These are phyloP conservation scores for Papilio demoleus DNA, from an alignment of 2,888 invertebrate species.

Conservation along the genomic window DNA sequence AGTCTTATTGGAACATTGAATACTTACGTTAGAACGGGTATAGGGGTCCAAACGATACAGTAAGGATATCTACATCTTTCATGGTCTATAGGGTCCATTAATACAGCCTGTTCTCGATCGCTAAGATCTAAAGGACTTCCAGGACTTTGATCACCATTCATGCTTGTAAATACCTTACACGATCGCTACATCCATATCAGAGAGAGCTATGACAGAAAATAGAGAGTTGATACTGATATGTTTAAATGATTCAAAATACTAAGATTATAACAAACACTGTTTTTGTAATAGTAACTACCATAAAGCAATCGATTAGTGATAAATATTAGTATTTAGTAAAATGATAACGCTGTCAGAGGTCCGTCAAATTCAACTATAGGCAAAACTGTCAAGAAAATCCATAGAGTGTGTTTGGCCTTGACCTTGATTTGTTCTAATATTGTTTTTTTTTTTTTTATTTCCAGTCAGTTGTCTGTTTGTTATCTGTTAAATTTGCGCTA, in stretches of 20 bases:
- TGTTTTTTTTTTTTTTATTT: background rate
- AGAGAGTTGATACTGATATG: background rate
- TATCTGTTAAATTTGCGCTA: background rate
- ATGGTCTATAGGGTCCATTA: constrained; percentile 83
- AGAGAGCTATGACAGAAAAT: background rate
- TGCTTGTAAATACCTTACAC: constrained; percentile 47
- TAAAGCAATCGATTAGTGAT: background rate
- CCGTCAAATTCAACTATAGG: background rate
- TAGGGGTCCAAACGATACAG: constrained; percentile 98
- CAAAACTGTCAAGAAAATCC: background rate
- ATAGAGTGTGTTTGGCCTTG: background rate
- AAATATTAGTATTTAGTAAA: constrained; percentile 2
- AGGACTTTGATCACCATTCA: constrained; percentile 68
- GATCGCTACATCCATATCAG: constrained; percentile 39
- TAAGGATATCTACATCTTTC: constrained; percentile 89
- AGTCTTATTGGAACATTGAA: constrained; percentile 14
- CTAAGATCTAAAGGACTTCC: constrained; percentile 59
- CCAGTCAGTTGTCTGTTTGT: background rate
- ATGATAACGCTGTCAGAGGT: constrained; percentile 6
- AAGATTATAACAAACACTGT: background rate
- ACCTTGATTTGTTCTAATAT: too few relatives aligned
- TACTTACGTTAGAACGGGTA: constrained; percentile 93
- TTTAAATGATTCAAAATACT: background rate
- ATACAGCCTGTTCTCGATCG: constrained; percentile 67
- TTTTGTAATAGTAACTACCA: background rate